A percentile compares a stretch with the other conserved stretches of the same genome.
Evolutionary conservation across 2,113 vertebrate genomes (phyloP).

Genomic region (Nerophis lumbriciformis): DNA sequence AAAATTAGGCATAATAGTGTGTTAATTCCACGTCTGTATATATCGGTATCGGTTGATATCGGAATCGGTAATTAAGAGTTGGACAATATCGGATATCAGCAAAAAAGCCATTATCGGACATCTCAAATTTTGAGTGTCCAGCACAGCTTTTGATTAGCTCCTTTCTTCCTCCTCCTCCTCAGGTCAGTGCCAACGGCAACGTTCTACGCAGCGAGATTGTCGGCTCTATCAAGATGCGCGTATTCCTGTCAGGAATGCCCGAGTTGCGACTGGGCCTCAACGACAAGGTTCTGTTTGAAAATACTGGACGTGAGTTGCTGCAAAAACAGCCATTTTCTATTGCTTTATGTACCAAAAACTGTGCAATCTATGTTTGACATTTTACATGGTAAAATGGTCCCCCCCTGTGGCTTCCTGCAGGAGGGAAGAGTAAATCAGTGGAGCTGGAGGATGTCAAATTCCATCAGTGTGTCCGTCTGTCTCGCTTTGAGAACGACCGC

Average conservation of each 20-base stretch:
- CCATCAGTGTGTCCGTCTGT: slow-evolving; percentile 85
- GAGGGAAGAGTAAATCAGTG: slow-evolving; percentile 87
- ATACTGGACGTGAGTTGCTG: slow-evolving; percentile 91
- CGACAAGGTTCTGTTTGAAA: slow-evolving; percentile 98
- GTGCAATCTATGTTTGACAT: too few species aligned
- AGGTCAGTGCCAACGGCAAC: slow-evolving; percentile 97
- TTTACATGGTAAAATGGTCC: neutral
- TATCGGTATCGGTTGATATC: too few species aligned
- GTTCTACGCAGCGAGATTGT: slow-evolving; percentile 95
- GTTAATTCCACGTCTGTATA: too few species aligned
- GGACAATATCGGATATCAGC: too few species aligned
- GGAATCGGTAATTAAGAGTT: too few species aligned
- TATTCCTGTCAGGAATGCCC: slow-evolving; percentile 96
- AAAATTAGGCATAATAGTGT: too few species aligned
- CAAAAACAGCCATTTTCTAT: neutral
- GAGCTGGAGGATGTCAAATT: slow-evolving; percentile 88
- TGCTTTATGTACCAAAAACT: neutral
- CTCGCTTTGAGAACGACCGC: slow-evolving; percentile 85
- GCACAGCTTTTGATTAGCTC: neutral
- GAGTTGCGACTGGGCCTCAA: slow-evolving; percentile 93
- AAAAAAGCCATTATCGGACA: too few species aligned
- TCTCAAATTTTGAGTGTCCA: neutral
- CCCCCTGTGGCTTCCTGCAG: slow-evolving; percentile 41
- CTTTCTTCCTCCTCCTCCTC: neutral
- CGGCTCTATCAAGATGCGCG: slow-evolving; percentile 97